These are phyloP conservation scores for Lampris megalopsis DNA, from an alignment of 2,113 vertebrate species.

Conservation along the genomic window DNA sequence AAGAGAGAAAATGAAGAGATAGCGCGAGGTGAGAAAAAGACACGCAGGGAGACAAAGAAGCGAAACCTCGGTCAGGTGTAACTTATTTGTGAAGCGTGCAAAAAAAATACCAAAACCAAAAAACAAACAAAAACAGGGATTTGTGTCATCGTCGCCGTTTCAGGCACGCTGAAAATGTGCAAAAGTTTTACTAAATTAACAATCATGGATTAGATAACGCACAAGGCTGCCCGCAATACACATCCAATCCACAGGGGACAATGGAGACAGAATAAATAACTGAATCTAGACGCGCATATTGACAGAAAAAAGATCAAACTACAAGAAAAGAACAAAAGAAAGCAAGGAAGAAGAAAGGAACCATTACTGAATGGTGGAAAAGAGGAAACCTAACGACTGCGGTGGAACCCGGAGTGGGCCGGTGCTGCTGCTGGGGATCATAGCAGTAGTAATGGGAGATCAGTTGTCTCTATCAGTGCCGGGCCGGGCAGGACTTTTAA, in stretches of 20 bases:
- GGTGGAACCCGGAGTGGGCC: slow-evolving; percentile 85
- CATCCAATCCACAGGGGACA: not conserved
- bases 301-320: not conserved
- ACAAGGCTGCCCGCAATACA: too few relatives aligned
- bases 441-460: slow-evolving; percentile 94
- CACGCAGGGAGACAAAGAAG: slow-evolving; percentile 41
- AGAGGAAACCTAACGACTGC: slow-evolving; percentile 76
- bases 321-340: not conserved
- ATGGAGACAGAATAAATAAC: not conserved
- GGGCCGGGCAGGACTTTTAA: slow-evolving; percentile 93
- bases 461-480: slow-evolving; percentile 95
- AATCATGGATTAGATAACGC: too few relatives aligned
- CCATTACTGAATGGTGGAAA: slow-evolving; percentile 19
- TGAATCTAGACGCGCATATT: not conserved
- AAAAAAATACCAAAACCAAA: not conserved
- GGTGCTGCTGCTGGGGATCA: slow-evolving; percentile 79
- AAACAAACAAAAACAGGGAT: not conserved
- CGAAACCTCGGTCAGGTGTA: not conserved
- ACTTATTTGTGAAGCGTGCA: too few relatives aligned
- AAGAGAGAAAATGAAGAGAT: slow-evolving; percentile 31
- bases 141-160: too few relatives aligned
- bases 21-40: slow-evolving; percentile 49
- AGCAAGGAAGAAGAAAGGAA: slow-evolving; percentile 31
- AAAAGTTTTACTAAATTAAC: too few relatives aligned
- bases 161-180: too few relatives aligned